A percentile compares a stretch with the other conserved stretches of the same genome.
Evolutionary conservation across 2,888 invertebrate species (phyloP).

Genomic region (Athetis lepigone): DNA sequence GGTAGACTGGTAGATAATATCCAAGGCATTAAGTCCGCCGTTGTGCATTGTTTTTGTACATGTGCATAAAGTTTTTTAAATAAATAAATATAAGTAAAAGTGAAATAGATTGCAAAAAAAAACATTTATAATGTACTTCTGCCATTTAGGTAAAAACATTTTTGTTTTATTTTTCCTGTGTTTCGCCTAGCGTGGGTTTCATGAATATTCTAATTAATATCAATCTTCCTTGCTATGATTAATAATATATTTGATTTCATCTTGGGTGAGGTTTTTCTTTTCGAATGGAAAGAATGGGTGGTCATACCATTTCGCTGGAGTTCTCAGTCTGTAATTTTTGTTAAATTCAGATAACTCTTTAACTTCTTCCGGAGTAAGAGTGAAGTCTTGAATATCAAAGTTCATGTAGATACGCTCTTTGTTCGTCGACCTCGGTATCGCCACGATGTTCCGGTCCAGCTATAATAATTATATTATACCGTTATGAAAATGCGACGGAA

Average conservation of each 20-base stretch:
- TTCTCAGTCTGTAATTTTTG: conserved; percentile 81
- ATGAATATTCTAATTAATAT: conserved; percentile 26
- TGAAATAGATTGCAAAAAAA: not conserved
- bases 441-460: conserved; percentile 89
- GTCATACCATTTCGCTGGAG: conserved; percentile 76
- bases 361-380: conserved; percentile 87
- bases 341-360: conserved; percentile 88
- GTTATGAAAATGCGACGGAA: not conserved
- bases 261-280: conserved; percentile 79
- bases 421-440: conserved; percentile 91
- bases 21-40: too few relatives aligned
- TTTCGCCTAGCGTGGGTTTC: not conserved
- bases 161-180: not conserved
- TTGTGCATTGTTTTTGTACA: too few relatives aligned
- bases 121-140: not conserved
- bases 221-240: conserved; percentile 81
- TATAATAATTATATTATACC: conserved; percentile 67
- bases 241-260: conserved; percentile 78
- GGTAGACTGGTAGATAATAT: too few relatives aligned
- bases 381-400: conserved; percentile 90
- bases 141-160: not conserved
- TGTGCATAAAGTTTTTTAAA: too few relatives aligned
- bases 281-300: conserved; percentile 85
- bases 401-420: conserved; percentile 89
- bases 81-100: too few relatives aligned